phyloP scores from a whole-genome alignment of 2,797 vertebrate species.

The Epinephelus malabaricus region DNA sequence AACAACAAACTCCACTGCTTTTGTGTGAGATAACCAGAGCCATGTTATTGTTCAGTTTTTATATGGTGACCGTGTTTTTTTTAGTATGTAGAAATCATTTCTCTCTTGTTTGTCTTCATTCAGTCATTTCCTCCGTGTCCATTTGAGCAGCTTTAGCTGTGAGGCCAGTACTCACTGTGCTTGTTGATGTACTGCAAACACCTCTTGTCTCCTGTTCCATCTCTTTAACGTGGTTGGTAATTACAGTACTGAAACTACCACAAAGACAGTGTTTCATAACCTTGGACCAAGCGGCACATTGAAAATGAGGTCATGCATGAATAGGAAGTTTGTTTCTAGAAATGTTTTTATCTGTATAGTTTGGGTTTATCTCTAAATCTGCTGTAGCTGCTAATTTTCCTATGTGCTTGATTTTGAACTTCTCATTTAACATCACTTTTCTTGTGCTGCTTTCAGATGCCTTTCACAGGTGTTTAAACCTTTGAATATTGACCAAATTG shows the following conservation, averaged over 20 bases:
- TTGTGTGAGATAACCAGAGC: background rate
- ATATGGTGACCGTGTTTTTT: background rate
- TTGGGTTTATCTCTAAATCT: background rate
- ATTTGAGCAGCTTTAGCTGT: constrained; percentile 10
- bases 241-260: background rate
- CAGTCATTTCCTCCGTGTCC: background rate
- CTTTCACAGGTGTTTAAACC: too few relatives aligned
- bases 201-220: constrained; percentile 21
- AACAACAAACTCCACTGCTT: constrained; percentile 23
- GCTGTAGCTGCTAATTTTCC: background rate
- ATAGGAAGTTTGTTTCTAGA: background rate
- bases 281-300: background rate
- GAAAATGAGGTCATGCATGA: background rate
- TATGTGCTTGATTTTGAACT: background rate
- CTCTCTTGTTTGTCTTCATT: background rate
- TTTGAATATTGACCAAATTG: too few relatives aligned
- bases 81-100: background rate
- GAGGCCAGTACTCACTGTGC: background rate
- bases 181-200: background rate
- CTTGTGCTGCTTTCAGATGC: too few relatives aligned
- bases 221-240: constrained; percentile 4
- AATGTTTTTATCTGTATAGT: background rate
- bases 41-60: constrained; percentile 6
- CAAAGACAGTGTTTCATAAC: background rate
- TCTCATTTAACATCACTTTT: background rate